phyloP scores from a whole-genome alignment of 2,113 vertebrate species.

The Salvelinus fontinalis region DNA sequence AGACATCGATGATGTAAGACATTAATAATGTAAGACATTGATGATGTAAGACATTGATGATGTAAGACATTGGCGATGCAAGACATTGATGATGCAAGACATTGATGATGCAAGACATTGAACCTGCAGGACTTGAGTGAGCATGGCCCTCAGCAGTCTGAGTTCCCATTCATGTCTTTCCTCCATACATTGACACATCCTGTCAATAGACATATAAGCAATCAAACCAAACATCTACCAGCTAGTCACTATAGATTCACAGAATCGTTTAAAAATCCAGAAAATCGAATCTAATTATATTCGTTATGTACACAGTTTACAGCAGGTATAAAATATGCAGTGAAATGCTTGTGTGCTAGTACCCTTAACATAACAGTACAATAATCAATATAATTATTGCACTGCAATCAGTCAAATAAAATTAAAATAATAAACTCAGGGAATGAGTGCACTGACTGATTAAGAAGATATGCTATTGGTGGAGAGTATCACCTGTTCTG shows the following conservation, averaged over 20 bases:
- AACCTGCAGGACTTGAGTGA: slow-evolving; percentile 65
- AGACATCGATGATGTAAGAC: no score
- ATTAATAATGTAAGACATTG: neutral
- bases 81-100: neutral
- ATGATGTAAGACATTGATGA: slow-evolving; percentile 26
- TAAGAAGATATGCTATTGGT: neutral
- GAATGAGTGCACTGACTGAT: neutral
- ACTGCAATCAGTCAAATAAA: no score
- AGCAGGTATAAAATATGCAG: no score
- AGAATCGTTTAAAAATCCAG: neutral
- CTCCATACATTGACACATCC: slow-evolving; percentile 47
- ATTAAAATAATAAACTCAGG: neutral
- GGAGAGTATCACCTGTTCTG: slow-evolving; percentile 45
- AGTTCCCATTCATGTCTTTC: slow-evolving; percentile 38
- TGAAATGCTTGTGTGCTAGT: no score
- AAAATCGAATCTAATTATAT: no score
- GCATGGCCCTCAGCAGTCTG: slow-evolving; percentile 44
- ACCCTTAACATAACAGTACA: no score
- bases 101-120: neutral
- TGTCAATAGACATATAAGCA: slow-evolving; percentile 23
- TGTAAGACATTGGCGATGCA: neutral
- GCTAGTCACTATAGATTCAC: neutral
- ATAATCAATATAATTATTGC: no score
- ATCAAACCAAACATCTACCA: neutral
- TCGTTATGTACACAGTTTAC: no score